phyloP scores from a whole-genome alignment of 2,113 vertebrate genomes.

The Chitala chitala region DNA sequence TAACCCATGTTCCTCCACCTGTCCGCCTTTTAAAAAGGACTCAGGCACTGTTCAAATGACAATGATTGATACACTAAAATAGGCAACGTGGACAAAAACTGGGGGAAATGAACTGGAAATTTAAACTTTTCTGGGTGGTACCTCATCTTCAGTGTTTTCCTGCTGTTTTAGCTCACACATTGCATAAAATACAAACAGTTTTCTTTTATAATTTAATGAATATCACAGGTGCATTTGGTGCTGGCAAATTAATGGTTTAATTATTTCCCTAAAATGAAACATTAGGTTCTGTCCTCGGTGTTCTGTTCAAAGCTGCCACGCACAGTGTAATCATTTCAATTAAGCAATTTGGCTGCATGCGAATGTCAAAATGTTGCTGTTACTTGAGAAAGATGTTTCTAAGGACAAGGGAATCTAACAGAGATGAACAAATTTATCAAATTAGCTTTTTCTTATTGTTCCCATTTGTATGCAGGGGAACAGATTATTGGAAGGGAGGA shows the following conservation, averaged over 20 bases:
- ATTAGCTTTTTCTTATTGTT: too few relatives aligned
- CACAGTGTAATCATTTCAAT: background rate
- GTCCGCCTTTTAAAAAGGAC: too few relatives aligned
- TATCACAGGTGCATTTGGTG: background rate
- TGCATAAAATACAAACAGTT: background rate
- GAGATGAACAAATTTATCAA: background rate
- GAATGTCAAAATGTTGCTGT: background rate
- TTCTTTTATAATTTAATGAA: background rate
- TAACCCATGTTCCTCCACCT: too few relatives aligned
- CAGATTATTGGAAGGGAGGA: background rate
- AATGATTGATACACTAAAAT: too few relatives aligned
- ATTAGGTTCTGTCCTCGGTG: background rate
- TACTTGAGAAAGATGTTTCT: background rate
- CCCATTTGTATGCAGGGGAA: background rate
- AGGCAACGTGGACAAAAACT: too few relatives aligned
- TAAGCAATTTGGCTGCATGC: background rate
- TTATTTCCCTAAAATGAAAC: background rate
- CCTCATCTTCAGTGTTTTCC: background rate
- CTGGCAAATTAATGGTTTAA: background rate
- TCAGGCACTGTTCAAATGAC: too few relatives aligned
- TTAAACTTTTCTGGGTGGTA: too few relatives aligned
- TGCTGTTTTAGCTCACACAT: background rate
- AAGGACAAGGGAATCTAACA: background rate
- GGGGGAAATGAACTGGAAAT: too few relatives aligned
- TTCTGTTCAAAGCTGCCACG: background rate